Percentiles rank a stretch among this genome's conserved stretches.
These are phyloP conservation scores for Anguilla japonica DNA, from an alignment of 2,113 vertebrate genomes.

Conservation along the genomic window DNA sequence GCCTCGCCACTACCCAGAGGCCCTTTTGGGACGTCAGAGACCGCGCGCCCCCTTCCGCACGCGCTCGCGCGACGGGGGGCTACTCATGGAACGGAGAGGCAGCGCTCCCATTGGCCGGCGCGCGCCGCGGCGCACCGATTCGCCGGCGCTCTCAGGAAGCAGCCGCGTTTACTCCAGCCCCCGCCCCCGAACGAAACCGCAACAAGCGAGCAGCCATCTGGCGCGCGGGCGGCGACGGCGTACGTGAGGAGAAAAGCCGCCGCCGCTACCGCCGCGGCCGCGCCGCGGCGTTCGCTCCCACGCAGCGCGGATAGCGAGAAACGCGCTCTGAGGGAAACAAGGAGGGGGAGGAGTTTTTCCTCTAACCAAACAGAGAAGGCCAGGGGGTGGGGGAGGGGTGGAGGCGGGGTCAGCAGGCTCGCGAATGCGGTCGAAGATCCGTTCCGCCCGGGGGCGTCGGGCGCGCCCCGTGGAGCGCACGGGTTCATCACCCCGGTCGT, in stretches of 20 bases:
- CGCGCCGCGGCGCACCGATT: background rate
- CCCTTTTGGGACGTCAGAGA: background rate
- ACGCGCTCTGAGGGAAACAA: background rate
- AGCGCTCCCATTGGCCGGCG: constrained; percentile 14
- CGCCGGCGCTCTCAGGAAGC: background rate
- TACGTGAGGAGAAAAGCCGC: background rate
- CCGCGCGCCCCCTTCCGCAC: background rate
- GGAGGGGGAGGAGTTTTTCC: background rate
- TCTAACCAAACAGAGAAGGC: background rate
- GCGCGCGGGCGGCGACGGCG: background rate
- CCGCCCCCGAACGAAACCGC: background rate
- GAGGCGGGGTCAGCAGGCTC: constrained; percentile 6
- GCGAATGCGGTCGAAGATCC: background rate
- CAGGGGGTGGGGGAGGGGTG: background rate
- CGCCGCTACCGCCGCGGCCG: background rate
- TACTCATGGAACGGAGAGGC: background rate
- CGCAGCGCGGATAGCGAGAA: background rate
- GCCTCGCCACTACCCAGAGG: background rate
- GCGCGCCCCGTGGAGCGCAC: background rate
- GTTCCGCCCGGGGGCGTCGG: background rate
- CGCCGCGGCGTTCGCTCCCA: background rate
- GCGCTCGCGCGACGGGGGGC: background rate
- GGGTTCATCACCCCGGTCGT: no score
- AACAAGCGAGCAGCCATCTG: constrained; percentile 18
- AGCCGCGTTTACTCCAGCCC: background rate